Conservation (phyloP, 2,797 vertebrate genomes). For the Austrolebias charrua region DNA sequence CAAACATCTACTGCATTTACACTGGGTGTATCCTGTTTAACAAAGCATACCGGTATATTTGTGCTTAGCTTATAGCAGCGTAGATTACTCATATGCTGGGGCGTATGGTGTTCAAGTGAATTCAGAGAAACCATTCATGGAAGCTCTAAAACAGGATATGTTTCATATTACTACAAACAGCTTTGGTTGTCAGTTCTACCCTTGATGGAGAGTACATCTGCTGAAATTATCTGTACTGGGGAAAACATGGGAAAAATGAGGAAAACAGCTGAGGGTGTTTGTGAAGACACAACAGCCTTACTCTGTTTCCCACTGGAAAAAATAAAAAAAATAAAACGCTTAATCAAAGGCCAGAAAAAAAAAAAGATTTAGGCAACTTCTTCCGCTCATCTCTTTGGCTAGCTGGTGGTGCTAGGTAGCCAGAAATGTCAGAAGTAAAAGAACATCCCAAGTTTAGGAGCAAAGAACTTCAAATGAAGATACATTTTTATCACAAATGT, state of each 20-base stretch:
- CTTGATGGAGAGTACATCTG: constrained; percentile 66
- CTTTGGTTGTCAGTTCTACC: constrained; percentile 39
- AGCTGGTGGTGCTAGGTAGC: constrained; percentile 36
- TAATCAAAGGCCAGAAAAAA: constrained; percentile 52
- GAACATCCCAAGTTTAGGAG: constrained; percentile 25
- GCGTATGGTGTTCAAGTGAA: constrained; percentile 21
- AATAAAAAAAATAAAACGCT: background rate
- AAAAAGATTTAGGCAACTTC: constrained; percentile 39
- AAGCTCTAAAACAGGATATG: constrained; percentile 50
- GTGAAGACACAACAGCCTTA: constrained; percentile 39
- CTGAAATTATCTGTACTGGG: constrained; percentile 54
- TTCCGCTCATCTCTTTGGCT: constrained; percentile 42
- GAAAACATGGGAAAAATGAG: constrained; percentile 50
- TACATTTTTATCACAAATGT: constrained; percentile 29
- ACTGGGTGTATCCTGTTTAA: constrained; percentile 33
- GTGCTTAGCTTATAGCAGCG: constrained; percentile 23
- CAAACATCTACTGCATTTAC: constrained; percentile 37
- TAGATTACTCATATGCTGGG: constrained; percentile 25
- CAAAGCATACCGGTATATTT: constrained; percentile 24
- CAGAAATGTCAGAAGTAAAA: constrained; percentile 42
- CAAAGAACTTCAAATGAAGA: constrained; percentile 21
- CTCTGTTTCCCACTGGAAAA: constrained; percentile 52
- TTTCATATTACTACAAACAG: constrained; percentile 55
- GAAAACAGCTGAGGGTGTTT: constrained; percentile 63
- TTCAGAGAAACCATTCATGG: constrained; percentile 24